These are phyloP conservation scores for Tachyglossus aculeatus DNA, from an alignment of 2,797 vertebrate species.

Conservation along the genomic window DNA sequence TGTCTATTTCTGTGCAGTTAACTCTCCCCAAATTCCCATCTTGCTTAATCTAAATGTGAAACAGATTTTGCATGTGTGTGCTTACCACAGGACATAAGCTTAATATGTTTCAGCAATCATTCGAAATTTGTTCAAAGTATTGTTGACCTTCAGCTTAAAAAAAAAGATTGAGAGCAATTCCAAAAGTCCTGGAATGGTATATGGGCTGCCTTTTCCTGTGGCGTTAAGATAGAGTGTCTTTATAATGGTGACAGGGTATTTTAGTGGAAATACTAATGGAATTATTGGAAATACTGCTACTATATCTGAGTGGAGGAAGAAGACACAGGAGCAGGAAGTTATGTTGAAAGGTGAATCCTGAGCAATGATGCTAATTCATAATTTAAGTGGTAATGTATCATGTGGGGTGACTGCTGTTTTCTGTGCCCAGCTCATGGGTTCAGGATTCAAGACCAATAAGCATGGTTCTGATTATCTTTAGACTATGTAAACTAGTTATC, in stretches of 20 bases:
- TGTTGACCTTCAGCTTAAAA: conserved; percentile 24
- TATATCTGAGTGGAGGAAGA: not conserved
- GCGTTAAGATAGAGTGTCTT: not conserved
- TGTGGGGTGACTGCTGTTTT: too few relatives aligned
- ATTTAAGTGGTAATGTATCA: too few relatives aligned
- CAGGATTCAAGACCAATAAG: too few relatives aligned
- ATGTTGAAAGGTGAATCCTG: not conserved
- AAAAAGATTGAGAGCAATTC: not conserved
- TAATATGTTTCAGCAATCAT: too few relatives aligned
- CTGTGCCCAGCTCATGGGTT: too few relatives aligned
- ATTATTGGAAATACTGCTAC: not conserved
- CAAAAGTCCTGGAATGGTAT: not conserved
- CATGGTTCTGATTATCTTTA: too few relatives aligned
- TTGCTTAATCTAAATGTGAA: conserved; percentile 23
- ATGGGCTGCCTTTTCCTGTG: not conserved
- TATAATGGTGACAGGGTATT: not conserved
- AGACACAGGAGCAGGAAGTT: not conserved
- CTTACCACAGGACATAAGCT: too few relatives aligned
- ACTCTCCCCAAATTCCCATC: conserved; percentile 4
- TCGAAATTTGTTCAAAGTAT: conserved; percentile 4
- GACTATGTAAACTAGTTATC: too few relatives aligned
- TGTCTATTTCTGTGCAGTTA: conserved; percentile 35
- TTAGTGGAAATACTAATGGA: conserved; percentile 5
- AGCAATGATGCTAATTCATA: too few relatives aligned
- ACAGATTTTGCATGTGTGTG: not conserved